These are phyloP conservation scores for Rhinogobius similis DNA, from an alignment of 2,113 vertebrate species.

Conservation along the genomic window DNA sequence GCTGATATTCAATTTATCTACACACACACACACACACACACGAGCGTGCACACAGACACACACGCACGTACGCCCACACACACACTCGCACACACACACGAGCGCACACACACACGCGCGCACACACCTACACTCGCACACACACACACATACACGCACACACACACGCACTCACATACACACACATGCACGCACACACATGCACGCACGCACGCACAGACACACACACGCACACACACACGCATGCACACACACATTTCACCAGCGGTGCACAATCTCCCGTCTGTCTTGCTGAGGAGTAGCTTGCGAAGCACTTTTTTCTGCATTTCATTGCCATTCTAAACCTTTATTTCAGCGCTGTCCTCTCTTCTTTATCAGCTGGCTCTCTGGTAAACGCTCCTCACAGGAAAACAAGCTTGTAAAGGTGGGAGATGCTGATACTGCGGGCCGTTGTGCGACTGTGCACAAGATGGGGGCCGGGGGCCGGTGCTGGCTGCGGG, in stretches of 20 bases:
- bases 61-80: no score
- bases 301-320: conserved; percentile 56
- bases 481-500: conserved; percentile 6
- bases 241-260: conserved; percentile 1
- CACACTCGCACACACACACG: no score
- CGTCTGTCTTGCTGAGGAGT: conserved; percentile 36
- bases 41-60: no score
- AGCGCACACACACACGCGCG: no score
- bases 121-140: no score
- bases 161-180: no score
- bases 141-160: no score
- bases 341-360: conserved; percentile 53
- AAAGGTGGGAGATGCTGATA: conserved; percentile 55
- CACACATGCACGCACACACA: neutral
- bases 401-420: conserved; percentile 34
- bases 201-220: neutral
- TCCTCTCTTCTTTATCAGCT: conserved; percentile 37
- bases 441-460: no score
- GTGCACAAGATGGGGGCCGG: conserved; percentile 2
- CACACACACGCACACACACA: neutral
- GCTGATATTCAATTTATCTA: conserved; percentile 56
- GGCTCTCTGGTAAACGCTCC: conserved; percentile 18
- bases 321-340: conserved; percentile 46
- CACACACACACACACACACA: neutral
- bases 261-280: conserved; percentile 46